Evolutionary conservation across 2,797 vertebrate species (phyloP).

Genomic region (Morus bassanus): DNA sequence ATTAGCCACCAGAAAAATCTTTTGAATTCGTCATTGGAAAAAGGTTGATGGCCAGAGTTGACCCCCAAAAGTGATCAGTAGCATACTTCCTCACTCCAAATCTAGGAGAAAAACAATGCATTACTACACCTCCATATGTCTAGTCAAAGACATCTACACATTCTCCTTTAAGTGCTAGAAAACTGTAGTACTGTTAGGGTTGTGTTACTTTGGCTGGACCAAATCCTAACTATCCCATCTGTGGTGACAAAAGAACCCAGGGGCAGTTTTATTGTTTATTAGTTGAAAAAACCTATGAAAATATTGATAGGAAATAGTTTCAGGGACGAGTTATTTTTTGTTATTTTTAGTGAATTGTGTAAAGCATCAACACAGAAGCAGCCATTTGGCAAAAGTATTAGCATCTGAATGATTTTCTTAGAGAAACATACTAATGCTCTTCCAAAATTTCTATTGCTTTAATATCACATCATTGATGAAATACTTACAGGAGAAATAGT

Average conservation of each 20-base stretch:
- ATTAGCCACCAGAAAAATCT: neutral
- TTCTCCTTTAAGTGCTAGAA: neutral
- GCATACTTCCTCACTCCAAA: neutral
- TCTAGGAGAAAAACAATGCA: neutral
- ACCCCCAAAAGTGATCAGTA: neutral
- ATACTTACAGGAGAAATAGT: neutral
- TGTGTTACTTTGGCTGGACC: neutral
- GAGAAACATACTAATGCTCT: neutral
- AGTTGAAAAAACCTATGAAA: neutral
- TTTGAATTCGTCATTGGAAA: neutral
- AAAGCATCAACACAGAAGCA: neutral
- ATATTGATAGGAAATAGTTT: slow-evolving; percentile 21
- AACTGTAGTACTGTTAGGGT: neutral
- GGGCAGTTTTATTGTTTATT: neutral
- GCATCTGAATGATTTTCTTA: neutral
- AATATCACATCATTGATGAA: neutral
- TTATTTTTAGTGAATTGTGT: neutral
- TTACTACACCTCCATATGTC: neutral
- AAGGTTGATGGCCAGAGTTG: neutral
- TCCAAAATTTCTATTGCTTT: neutral
- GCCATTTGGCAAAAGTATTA: neutral
- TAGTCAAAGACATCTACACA: neutral
- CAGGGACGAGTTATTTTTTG: neutral
- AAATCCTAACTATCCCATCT: neutral
- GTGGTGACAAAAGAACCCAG: neutral